phyloP scores from a whole-genome alignment of 2,888 invertebrate species.

The Electrophaes corylata region DNA sequence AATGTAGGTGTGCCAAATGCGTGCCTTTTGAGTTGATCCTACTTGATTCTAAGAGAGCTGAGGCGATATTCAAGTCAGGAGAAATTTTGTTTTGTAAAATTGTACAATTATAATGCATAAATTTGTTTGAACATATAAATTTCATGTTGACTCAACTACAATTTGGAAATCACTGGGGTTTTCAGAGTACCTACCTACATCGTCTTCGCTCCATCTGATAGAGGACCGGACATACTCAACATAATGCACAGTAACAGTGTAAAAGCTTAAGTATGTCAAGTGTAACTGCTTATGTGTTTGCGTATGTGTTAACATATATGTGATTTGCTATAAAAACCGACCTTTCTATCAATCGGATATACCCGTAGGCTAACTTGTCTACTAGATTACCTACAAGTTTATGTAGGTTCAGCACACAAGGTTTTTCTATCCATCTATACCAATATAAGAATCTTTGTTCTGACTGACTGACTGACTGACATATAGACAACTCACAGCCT shows the following conservation, averaged over 20 bases:
- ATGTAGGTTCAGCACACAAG: constrained; percentile 8
- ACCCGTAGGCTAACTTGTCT: constrained; percentile 31
- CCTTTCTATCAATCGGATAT: constrained; percentile 43
- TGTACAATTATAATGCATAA: no score
- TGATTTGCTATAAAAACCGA: constrained; percentile 41
- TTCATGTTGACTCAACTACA: no score
- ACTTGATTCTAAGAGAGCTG: no score
- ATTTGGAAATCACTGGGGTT: no score
- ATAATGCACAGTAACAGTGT: constrained; percentile 11
- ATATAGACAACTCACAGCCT: no score
- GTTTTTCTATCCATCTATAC: neutral
- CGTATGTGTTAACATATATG: constrained; percentile 35
- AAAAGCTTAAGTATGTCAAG: constrained; percentile 52
- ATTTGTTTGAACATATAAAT: no score
- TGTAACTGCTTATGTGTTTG: constrained; percentile 42
- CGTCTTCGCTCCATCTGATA: neutral
- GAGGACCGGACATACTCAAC: neutral
- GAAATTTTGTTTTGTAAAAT: no score
- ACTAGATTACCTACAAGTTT: constrained; percentile 17
- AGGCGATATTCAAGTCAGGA: no score
- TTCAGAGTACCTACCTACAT: no score
- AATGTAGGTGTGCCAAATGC: no score
- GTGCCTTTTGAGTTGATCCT: no score
- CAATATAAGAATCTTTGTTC: neutral
- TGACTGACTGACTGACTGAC: no score